These are phyloP conservation scores for Lumbricus terrestris DNA, from an alignment of 2,888 invertebrate species.

Conservation along the genomic window DNA sequence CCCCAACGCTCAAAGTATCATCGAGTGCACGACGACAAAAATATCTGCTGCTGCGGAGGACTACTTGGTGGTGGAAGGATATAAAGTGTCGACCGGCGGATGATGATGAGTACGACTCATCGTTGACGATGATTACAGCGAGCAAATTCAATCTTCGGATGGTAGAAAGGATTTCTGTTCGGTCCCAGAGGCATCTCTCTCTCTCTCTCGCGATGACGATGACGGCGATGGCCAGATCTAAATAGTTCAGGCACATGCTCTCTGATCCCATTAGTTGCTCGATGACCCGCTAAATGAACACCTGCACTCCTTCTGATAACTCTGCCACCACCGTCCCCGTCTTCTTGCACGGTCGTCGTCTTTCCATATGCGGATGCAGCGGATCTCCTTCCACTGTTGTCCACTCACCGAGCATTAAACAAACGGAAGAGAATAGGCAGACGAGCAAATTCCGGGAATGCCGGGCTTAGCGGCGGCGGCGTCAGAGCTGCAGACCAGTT, in stretches of 20 bases:
- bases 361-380: too few species aligned
- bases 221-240: neutral
- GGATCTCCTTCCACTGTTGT: too few species aligned
- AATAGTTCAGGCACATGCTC: constrained; percentile 3
- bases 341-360: neutral
- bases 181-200: neutral
- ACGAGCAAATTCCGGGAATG: neutral
- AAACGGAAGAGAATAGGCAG: neutral
- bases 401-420: neutral
- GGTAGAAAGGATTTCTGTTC: neutral
- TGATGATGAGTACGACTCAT: neutral
- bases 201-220: too few species aligned
- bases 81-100: too few species aligned
- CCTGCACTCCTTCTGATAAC: neutral
- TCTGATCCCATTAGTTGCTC: neutral
- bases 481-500: neutral
- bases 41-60: neutral
- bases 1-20: neutral
- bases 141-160: neutral
- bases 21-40: neutral
- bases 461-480: neutral
- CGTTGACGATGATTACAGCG: neutral
- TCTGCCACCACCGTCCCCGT: neutral
- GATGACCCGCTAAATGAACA: neutral
- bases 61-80: too few species aligned